A percentile compares a stretch with the other conserved stretches of the same genome.
Evolutionary conservation across 2,113 vertebrate species (phyloP).

Genomic region (Gadus chalcogrammus): DNA sequence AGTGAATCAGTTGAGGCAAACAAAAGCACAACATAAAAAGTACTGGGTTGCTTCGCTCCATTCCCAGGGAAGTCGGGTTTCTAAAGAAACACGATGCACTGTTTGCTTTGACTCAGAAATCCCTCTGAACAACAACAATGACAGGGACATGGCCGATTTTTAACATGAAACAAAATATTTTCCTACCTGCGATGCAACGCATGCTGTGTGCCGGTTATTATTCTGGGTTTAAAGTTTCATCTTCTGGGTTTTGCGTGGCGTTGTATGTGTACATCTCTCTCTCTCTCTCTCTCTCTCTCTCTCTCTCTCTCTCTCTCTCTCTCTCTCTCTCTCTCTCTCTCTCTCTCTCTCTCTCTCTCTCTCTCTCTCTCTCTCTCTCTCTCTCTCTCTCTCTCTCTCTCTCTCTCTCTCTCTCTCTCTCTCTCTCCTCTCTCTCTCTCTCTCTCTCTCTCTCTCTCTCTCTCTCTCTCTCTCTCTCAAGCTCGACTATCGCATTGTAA

Average conservation of each 20-base stretch:
- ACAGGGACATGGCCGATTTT: background rate
- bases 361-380: background rate
- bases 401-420: too few species aligned
- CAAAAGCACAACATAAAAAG: too few species aligned
- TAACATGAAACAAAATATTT: background rate
- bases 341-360: too few species aligned
- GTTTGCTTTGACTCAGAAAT: background rate
- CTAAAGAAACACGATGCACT: background rate
- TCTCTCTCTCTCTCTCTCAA: background rate
- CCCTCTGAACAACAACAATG: background rate
- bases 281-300: too few species aligned
- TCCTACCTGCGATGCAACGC: slow-evolving; percentile 6
- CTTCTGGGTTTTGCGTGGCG: background rate
- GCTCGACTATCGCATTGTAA: slow-evolving; percentile 14
- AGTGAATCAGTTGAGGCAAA: background rate
- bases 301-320: background rate
- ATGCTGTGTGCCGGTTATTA: background rate
- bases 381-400: too few species aligned
- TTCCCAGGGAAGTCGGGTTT: slow-evolving; percentile 2
- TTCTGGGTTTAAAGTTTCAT: background rate
- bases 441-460: too few species aligned
- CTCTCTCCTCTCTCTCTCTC: background rate
- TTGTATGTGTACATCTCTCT: background rate
- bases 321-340: background rate
- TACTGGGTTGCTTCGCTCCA: background rate